Evolutionary conservation across 2,113 vertebrate species (phyloP), one percentile per base, ranked within the genome.

Genomic region (Lontra canadensis): DNA sequence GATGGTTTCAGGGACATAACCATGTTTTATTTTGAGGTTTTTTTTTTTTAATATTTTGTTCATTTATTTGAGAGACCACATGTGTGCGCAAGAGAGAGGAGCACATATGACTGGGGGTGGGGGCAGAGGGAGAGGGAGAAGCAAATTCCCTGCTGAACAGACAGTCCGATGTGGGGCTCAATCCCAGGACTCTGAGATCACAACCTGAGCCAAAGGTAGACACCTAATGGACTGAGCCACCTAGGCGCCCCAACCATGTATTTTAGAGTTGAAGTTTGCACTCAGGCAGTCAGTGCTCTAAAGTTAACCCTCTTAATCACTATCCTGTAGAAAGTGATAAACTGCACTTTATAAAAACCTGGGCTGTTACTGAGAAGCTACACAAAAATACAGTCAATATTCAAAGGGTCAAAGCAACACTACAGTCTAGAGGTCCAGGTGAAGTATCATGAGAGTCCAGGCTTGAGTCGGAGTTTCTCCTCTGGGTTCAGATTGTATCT

Each of bases 351-450:
- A 6, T 39, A 39, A 82, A 59, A 69, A 4, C 2, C 20, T 55
- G 2, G 4, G 4, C 2, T 65, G 0, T 36, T 8, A 9, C 21
- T 65, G 4, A 15, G 14, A 39, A 44, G 29, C 4, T 36, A 10
- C 12, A 80, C 7, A 76, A 29, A 83, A 90, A 39, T 49, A 14
- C 7, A 47, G 34, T 49, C n/a, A 80, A 63, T 81, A 36, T 63
- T 44, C 34, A 55, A 76, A 42, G 12, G 29, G 20, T 82, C 34
- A 93, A 88, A 73, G 61, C 25, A n/a, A 49, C 3, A 71, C 7
- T 21, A 15, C 4, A 71, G 3, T 17, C 10, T 88, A 23, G 18
- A 92, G 14, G 23, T 47, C 9, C 25, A 49, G 14, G 17, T 44
- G 18, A 76, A 57, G 14, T 88, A 94, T 81, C 17, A 31, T 47